Evolutionary conservation across 1,140 invertebrate species (phyloP), one percentile per base, ranked within the genome.

Genomic region (Neoseiulus cucumeris): DNA sequence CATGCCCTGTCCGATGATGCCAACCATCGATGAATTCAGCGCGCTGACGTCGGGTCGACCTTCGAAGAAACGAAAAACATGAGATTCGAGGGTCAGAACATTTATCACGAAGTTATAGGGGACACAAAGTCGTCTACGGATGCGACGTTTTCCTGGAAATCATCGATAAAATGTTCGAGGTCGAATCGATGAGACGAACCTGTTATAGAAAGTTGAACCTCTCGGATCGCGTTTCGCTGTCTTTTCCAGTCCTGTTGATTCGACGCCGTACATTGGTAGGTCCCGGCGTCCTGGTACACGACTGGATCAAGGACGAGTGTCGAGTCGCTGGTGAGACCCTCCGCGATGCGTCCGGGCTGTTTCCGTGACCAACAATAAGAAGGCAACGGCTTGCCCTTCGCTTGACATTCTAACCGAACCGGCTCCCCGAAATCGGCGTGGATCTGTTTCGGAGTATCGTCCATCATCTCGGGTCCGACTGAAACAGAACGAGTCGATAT

Each of bases 401-500:
- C 84, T 59, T 86, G 85, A 75, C 87, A 90, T 70, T 87, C 85
- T 17, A 90, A 77, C 64, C 87, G 86, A 2, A 89, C 86, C 42
- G 85, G 85, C 9, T 87, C 87, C 29, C 87, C 87, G 20, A 90
- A 79, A 45, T 84, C 84, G 14, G 89, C 86, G 70, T 89, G 86
- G 68, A 86, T 78, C 72, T 84, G 81, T 18, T 77, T 75, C 12
- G 80, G 76, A 66, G 83, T 82, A 42, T 72, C 70, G 65, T 71
- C 66, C 65, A 71, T 67, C 51, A 72, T 72, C 44, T 69, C 70
- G 25, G 72, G 70, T 45, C 71, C 72, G 68, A 71, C 72, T 73
- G 67, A 55, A 69, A 55, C 44, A 68, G 64, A 64, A 66, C 64
- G 64, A 4, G 55, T 18, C n/a, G 30, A 65, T 42, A 66, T 18